Evolutionary conservation across 2,797 vertebrate species (phyloP).

Genomic region (Ptychadena robeensis): DNA sequence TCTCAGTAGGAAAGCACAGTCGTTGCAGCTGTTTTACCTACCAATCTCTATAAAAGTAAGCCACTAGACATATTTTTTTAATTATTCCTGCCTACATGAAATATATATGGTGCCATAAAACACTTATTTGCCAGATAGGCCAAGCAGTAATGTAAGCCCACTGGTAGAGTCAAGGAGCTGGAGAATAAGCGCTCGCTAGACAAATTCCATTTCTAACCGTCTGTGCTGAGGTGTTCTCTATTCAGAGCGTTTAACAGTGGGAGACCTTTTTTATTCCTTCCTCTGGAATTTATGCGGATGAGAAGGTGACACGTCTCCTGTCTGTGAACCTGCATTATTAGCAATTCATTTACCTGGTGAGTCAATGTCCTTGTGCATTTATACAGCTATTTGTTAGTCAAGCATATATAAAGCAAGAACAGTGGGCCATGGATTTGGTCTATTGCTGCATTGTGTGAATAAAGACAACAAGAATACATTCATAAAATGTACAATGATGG

Average conservation of each 20-base stretch:
- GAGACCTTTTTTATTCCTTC: constrained; percentile 15
- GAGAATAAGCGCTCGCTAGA: constrained; percentile 39
- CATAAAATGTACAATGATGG: too few species aligned
- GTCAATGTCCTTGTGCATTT: constrained; percentile 1
- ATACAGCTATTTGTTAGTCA: constrained; percentile 27
- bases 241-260: constrained; percentile 25
- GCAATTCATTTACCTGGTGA: neutral
- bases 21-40: constrained; percentile 38
- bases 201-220: constrained; percentile 30
- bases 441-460: constrained; percentile 16
- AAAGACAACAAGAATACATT: constrained; percentile 3
- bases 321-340: neutral
- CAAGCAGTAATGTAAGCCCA: constrained; percentile 31
- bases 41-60: constrained; percentile 37
- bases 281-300: neutral
- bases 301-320: constrained; percentile 4
- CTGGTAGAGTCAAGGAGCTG: constrained; percentile 24
- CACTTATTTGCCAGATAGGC: constrained; percentile 51
- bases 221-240: constrained; percentile 22
- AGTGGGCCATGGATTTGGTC: neutral
- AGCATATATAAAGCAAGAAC: neutral
- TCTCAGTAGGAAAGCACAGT: constrained; percentile 36
- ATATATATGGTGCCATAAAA: constrained; percentile 47
- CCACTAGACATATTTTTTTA: constrained; percentile 45
- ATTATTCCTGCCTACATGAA: constrained; percentile 41